These are phyloP conservation scores for Microchrysa polita DNA, from an alignment of 2,888 invertebrate genomes.

Conservation along the genomic window DNA sequence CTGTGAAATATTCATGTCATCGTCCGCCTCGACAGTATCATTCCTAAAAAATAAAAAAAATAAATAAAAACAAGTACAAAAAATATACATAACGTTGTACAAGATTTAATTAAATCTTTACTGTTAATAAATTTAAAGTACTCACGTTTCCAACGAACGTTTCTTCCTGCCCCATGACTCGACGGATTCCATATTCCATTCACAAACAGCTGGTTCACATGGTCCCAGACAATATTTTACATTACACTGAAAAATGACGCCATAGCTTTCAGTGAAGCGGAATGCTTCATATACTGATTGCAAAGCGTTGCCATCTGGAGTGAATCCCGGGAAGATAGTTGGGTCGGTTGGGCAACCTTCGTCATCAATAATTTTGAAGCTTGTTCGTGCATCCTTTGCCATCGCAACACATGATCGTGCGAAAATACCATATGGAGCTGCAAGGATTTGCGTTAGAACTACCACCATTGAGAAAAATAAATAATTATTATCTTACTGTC, in stretches of 20 bases:
- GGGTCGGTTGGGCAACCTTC: conserved; percentile 95
- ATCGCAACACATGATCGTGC: conserved; percentile 95
- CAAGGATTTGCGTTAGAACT: conserved; percentile 45
- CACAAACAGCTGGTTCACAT: conserved; percentile 91
- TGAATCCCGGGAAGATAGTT: conserved; percentile 92
- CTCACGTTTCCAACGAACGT: conserved; percentile 71
- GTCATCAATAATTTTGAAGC: conserved; percentile 95
- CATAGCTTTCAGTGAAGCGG: conserved; percentile 94
- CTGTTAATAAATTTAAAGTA: not conserved
- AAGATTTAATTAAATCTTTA: not conserved
- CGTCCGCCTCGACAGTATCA: conserved; percentile 68
- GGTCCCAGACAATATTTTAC: conserved; percentile 95
- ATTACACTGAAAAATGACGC: conserved; percentile 96
- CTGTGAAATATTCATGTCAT: conserved; percentile 90
- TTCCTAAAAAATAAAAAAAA: conserved; percentile 63
- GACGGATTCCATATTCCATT: conserved; percentile 89
- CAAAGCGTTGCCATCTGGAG: conserved; percentile 88
- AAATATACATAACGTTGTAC: not conserved
- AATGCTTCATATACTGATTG: conserved; percentile 94
- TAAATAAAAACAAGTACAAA: not conserved
- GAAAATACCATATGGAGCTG: conserved; percentile 95
- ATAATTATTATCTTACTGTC: conserved; percentile 76
- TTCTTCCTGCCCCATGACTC: conserved; percentile 92
- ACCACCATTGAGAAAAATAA: not conserved
- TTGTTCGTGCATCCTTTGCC: conserved; percentile 96